Evolutionary conservation across 2,797 vertebrate species (phyloP), one percentile per base, ranked within the genome.

Genomic region (Leptodactylus fallax): DNA sequence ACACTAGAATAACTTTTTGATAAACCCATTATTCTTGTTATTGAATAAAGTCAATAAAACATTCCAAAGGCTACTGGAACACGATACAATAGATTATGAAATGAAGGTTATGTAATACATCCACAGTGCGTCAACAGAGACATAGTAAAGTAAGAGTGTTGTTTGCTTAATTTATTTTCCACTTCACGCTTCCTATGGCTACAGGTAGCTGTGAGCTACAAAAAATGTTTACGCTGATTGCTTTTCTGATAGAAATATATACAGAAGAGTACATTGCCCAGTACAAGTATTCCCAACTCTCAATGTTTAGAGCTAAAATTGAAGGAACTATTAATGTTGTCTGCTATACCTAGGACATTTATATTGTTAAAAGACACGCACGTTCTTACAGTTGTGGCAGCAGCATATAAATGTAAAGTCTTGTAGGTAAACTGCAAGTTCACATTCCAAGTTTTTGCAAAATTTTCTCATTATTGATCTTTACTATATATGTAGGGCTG

Each of bases 141-240:
- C 13, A 80, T 60, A 63, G 58, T 53, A 76, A 87, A 74, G 74
- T 72, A 79, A 71, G 53, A 61, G 3, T 1, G 7, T n/a, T 53
- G 56, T 63, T 84, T 72, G 49, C 45, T 61, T 88, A 61, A 85
- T 85, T 74, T 76, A 47, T 81, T 85, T 88, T 88, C 78, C 63
- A 25, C 78, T 74, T 53, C 17, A 81, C 23, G 80, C 63, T 88
- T 85, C 47, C 47, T 69, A 55, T 65, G 27, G 83, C 87, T n/a
- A 53, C 56, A 74, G 56, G 72, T 78, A 49, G 27, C 63, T 19
- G 60, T 71, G 61, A 27, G 76, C 51, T 60, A 81, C 23, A 51
- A 3, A 53, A 45, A 63, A 45, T 56, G 49, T 47, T 23, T 27
- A 78, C 12, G 65, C 7, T 81, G 67, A 85, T 63, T 76, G 65